A percentile compares a stretch with the other conserved stretches of the same genome.
phyloP scores from a whole-genome alignment of 2,888 invertebrate species.

The Neoscelio sp. region DNA sequence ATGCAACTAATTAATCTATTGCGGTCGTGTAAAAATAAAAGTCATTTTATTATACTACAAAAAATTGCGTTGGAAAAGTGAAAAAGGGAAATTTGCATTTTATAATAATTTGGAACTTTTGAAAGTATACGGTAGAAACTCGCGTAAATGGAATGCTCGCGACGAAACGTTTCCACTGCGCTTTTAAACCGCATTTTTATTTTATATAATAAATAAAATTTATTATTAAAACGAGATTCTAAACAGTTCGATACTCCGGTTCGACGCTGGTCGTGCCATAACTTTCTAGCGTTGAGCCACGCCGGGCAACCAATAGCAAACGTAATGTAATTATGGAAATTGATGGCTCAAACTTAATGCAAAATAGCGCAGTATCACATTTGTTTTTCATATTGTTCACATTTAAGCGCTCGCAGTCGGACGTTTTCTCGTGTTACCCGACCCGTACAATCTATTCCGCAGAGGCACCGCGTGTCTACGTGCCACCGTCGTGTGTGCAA shows the following conservation, averaged over 20 bases:
- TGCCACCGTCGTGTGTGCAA: slow-evolving; percentile 55
- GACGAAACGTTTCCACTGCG: too few relatives aligned
- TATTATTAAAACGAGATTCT: slow-evolving; percentile 21
- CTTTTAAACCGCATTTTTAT: too few relatives aligned
- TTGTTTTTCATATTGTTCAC: slow-evolving; percentile 47
- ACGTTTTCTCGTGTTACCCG: slow-evolving; percentile 42
- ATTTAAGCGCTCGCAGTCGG: slow-evolving; percentile 26
- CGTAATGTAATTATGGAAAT: slow-evolving; percentile 41
- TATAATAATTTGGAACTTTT: too few relatives aligned
- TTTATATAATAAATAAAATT: too few relatives aligned
- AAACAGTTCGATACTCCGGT: slow-evolving; percentile 20
- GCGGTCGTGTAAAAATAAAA: slow-evolving; percentile 7
- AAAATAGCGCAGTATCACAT: slow-evolving; percentile 33
- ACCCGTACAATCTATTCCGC: slow-evolving; percentile 61
- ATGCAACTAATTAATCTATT: slow-evolving; percentile 52
- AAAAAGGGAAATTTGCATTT: too few relatives aligned
- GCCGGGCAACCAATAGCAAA: slow-evolving; percentile 25
- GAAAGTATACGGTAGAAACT: too few relatives aligned
- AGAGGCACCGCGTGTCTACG: slow-evolving; percentile 53
- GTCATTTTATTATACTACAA: too few relatives aligned
- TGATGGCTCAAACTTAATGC: slow-evolving; percentile 36
- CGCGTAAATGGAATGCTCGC: too few relatives aligned
- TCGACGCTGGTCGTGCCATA: slow-evolving; percentile 4
- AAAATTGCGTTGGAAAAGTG: too few relatives aligned
- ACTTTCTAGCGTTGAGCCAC: slow-evolving; percentile 30